A percentile compares a stretch with the other conserved stretches of the same genome.
These are phyloP conservation scores for Drosophila ironensis DNA, from an alignment of 1,140 invertebrate species.

Conservation along the genomic window DNA sequence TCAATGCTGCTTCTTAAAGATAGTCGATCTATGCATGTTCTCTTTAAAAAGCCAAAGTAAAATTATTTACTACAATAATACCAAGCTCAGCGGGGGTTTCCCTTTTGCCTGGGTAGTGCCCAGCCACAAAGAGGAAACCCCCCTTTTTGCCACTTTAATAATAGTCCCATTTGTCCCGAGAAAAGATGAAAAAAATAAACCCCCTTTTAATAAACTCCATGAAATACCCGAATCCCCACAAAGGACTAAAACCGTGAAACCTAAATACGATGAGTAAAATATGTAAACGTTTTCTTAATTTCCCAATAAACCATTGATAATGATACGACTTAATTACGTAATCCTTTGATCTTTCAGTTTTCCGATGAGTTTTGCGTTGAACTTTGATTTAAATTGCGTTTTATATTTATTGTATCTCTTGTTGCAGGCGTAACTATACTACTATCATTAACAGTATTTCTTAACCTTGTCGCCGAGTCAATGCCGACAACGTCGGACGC, in stretches of 20 bases:
- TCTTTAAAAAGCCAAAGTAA: conserved; percentile 49
- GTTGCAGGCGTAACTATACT: conserved; percentile 97
- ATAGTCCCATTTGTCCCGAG: conserved; percentile 28
- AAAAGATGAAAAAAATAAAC: conserved; percentile 8
- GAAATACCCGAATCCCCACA: conserved; percentile 9
- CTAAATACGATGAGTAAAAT: conserved; percentile 35
- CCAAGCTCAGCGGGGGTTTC: conserved; percentile 24
- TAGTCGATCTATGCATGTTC: conserved; percentile 67
- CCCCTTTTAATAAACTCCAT: conserved; percentile 27
- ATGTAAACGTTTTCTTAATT: conserved; percentile 40
- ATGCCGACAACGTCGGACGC: conserved; percentile 95
- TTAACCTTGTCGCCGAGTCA: conserved; percentile 96
- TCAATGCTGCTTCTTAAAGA: conserved; percentile 58
- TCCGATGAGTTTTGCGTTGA: conserved; percentile 57
- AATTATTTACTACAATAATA: conserved; percentile 29
- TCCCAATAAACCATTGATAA: conserved; percentile 25
- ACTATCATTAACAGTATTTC: conserved; percentile 99
- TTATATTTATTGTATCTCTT: conserved; percentile 78
- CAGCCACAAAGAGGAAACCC: conserved; percentile 7
- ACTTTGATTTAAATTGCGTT: conserved; percentile 67
- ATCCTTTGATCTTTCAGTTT: conserved; percentile 62
- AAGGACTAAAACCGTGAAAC: conserved; percentile 18
- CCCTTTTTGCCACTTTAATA: background rate
- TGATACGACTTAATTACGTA: conserved; percentile 50
- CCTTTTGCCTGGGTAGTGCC: conserved; percentile 4